Percentiles rank a stretch among this genome's conserved stretches.
phyloP scores from a whole-genome alignment of 2,113 vertebrate species.

The Charadrius vociferus region DNA sequence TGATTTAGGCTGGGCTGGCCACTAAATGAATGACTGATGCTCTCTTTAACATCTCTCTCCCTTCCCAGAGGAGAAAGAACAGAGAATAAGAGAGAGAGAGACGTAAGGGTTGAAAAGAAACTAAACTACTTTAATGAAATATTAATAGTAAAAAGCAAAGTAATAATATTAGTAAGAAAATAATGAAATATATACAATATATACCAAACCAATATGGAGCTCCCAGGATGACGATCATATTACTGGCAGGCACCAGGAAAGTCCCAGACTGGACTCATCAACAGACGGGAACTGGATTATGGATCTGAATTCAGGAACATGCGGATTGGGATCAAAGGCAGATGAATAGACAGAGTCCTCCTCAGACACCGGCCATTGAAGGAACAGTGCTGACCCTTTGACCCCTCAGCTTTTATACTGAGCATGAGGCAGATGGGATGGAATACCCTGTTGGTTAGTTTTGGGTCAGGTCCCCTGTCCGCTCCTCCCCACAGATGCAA shows the following conservation, averaged over 20 bases:
- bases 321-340: background rate
- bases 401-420: background rate
- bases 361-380: background rate
- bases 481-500: background rate
- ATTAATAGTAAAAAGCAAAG: background rate
- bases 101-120: background rate
- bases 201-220: background rate
- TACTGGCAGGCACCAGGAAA: background rate
- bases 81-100: background rate
- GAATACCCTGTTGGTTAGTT: background rate
- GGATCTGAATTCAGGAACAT: background rate
- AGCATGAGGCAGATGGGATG: background rate
- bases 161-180: background rate
- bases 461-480: background rate
- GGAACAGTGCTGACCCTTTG: background rate
- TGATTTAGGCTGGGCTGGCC: background rate
- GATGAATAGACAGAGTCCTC: background rate
- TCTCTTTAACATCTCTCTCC: background rate
- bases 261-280: background rate
- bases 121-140: background rate
- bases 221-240: background rate
- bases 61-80: background rate
- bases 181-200: background rate
- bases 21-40: background rate
- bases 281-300: background rate